Evolutionary conservation across 2,113 vertebrate species (phyloP).

Genomic region (Mirounga angustirostris): DNA sequence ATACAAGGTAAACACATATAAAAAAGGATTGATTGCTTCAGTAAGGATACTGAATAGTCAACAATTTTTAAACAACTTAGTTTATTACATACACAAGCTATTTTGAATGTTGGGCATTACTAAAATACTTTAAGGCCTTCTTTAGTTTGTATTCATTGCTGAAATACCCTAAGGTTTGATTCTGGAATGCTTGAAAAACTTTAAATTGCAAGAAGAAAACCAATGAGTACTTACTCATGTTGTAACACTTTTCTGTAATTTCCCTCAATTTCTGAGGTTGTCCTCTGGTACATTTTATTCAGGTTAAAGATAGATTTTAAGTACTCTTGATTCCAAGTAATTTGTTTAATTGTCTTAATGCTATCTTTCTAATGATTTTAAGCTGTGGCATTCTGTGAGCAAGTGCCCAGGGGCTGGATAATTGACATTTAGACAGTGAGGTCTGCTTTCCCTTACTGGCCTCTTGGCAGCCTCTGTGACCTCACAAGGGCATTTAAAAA

Average conservation of each 20-base stretch:
- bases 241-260: constrained; percentile 88
- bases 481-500: neutral
- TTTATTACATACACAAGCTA: neutral
- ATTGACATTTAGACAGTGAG: constrained; percentile 84
- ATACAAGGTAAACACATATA: neutral
- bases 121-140: constrained; percentile 49
- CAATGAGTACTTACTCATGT: constrained; percentile 77
- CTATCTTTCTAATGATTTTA: constrained; percentile 89
- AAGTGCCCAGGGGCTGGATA: constrained; percentile 83
- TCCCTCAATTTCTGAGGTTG: constrained; percentile 80
- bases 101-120: constrained; percentile 11
- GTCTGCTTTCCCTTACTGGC: constrained; percentile 82
- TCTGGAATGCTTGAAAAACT: constrained; percentile 46
- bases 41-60: neutral
- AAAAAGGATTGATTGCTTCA: neutral
- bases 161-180: constrained; percentile 52
- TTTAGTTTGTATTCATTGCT: constrained; percentile 42
- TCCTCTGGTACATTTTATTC: constrained; percentile 86
- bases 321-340: constrained; percentile 83
- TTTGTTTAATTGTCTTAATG: constrained; percentile 88
- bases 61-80: neutral
- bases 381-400: constrained; percentile 84
- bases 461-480: constrained; percentile 53
- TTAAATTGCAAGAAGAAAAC: constrained; percentile 49
- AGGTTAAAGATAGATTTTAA: constrained; percentile 85